phyloP scores from a whole-genome alignment of 2,888 invertebrate genomes.

The Hyppa rectilinea region DNA sequence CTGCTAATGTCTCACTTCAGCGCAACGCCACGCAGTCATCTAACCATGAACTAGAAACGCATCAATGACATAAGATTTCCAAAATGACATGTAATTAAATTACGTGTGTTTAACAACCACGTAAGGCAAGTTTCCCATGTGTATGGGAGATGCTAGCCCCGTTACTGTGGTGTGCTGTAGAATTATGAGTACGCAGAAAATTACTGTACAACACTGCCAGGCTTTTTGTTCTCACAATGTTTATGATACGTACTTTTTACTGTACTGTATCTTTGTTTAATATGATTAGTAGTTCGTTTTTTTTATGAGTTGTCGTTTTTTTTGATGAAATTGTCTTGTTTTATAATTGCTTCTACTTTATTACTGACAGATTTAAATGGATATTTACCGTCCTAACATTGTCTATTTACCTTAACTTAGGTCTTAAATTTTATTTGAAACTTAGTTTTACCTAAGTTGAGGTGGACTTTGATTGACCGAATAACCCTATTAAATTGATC shows the following conservation, averaged over 20 bases:
- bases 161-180: constrained; percentile 74
- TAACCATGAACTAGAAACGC: constrained; percentile 65
- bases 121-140: constrained; percentile 79
- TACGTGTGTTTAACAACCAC: constrained; percentile 57
- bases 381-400: neutral
- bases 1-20: constrained; percentile 51
- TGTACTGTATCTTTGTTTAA: constrained; percentile 46
- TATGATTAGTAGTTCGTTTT: constrained; percentile 46
- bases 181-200: constrained; percentile 67
- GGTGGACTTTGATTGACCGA: constrained; percentile 1
- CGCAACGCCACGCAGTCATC: constrained; percentile 33
- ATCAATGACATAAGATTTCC: constrained; percentile 67
- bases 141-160: constrained; percentile 82
- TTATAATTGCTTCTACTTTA: constrained; percentile 18
- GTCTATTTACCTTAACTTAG: neutral
- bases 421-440: neutral
- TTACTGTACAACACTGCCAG: constrained; percentile 61
- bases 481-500: neutral
- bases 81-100: constrained; percentile 66
- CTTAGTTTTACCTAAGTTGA: neutral
- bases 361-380: neutral
- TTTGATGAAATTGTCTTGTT: constrained; percentile 31
- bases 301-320: constrained; percentile 27
- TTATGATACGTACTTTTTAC: constrained; percentile 61
- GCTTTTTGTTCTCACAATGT: constrained; percentile 66